Conservation (phyloP, 2,888 invertebrate genomes). For the Zele albiditarsus region DNA sequence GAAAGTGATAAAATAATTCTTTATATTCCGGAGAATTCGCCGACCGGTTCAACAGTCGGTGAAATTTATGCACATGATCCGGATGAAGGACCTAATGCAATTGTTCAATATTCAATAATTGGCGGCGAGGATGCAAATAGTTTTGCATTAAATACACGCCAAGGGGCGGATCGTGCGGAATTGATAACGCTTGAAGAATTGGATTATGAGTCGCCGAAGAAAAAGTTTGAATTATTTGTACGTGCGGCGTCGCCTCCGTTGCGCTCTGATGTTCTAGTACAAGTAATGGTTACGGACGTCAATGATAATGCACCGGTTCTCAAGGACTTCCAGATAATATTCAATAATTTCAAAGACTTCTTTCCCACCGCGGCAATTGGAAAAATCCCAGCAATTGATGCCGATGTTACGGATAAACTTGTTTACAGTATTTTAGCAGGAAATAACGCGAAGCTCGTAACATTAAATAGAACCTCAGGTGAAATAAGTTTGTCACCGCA, state of each 20-base stretch:
- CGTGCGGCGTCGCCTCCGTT: slow-evolving; percentile 93
- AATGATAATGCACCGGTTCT: slow-evolving; percentile 96
- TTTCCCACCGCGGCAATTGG: slow-evolving; percentile 96
- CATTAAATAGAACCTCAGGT: slow-evolving; percentile 88
- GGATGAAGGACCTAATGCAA: slow-evolving; percentile 92
- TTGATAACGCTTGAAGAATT: slow-evolving; percentile 91
- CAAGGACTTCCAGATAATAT: slow-evolving; percentile 93
- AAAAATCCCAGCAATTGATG: slow-evolving; percentile 93
- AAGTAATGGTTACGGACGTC: slow-evolving; percentile 92
- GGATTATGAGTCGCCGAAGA: slow-evolving; percentile 96
- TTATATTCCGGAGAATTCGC: slow-evolving; percentile 96
- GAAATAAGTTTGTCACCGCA: slow-evolving; percentile 92
- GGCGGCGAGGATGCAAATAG: slow-evolving; percentile 93
- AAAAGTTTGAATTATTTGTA: slow-evolving; percentile 90
- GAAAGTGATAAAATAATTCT: slow-evolving; percentile 90
- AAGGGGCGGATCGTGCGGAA: slow-evolving; percentile 90
- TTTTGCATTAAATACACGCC: slow-evolving; percentile 86
- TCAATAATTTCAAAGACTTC: slow-evolving; percentile 95
- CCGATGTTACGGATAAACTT: slow-evolving; percentile 92
- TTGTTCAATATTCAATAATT: slow-evolving; percentile 95
- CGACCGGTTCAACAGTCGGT: slow-evolving; percentile 94
- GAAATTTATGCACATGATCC: slow-evolving; percentile 93
- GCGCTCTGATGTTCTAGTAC: slow-evolving; percentile 90
- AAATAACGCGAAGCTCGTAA: slow-evolving; percentile 92
- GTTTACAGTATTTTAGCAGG: slow-evolving; percentile 90